phyloP scores from a whole-genome alignment of 2,888 invertebrate genomes.

The Pristionchus japonicus region DNA sequence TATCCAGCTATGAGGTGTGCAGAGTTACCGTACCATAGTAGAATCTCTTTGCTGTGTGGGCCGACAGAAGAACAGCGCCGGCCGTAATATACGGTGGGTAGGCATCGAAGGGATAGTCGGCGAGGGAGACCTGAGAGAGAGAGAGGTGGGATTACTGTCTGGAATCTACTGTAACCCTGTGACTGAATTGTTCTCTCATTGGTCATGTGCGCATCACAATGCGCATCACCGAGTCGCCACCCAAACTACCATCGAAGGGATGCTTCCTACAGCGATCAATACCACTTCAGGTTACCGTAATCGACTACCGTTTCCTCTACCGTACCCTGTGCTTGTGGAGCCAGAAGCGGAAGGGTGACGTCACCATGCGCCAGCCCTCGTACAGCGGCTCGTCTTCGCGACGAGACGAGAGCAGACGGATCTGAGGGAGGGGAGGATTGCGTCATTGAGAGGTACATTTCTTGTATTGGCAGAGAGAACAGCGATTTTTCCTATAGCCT shows the following conservation, averaged over 20 bases:
- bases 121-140: conserved; percentile 59
- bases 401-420: not conserved
- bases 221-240: no score
- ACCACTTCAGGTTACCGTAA: no score
- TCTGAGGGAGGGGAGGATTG: not conserved
- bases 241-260: no score
- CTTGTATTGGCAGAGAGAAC: no score
- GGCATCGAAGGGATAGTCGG: conserved; percentile 68
- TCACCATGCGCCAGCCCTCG: conserved; percentile 68
- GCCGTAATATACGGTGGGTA: conserved; percentile 74
- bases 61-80: conserved; percentile 67
- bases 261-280: no score
- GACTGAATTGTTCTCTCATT: no score
- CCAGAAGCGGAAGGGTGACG: conserved; percentile 68
- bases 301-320: not conserved
- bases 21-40: conserved; percentile 48
- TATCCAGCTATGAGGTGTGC: not conserved
- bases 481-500: not conserved
- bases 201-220: no score
- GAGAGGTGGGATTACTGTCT: not conserved
- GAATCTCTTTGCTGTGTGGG: conserved; percentile 58
- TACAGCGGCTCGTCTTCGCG: conserved; percentile 50
- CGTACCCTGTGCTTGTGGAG: conserved; percentile 65
- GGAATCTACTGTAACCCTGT: no score
- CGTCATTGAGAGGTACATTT: not conserved